Evolutionary conservation across 2,888 invertebrate species (phyloP).

Genomic region (Meiosimyza decipiens): DNA sequence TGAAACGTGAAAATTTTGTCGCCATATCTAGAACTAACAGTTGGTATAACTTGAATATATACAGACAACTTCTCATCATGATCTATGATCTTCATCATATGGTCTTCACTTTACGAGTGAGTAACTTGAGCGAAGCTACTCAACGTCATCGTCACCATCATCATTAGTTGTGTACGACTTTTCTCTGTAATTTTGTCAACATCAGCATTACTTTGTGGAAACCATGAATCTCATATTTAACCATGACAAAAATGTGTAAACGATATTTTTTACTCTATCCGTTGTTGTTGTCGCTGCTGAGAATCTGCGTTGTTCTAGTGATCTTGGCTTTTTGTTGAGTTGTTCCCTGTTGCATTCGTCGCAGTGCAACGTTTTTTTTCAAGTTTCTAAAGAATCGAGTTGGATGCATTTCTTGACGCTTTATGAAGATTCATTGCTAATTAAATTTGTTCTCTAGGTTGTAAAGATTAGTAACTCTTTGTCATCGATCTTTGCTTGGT

Average conservation of each 20-base stretch:
- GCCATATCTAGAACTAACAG: slow-evolving; percentile 16
- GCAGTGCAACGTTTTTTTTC: slow-evolving; percentile 1
- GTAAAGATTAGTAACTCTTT: background rate
- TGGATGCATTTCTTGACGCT: slow-evolving; percentile 4
- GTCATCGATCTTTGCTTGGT: background rate
- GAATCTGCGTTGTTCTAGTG: background rate
- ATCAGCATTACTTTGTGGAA: slow-evolving; percentile 12
- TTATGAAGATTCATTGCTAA: slow-evolving; percentile 32
- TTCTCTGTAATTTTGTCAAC: slow-evolving; percentile 14
- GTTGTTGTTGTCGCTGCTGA: slow-evolving; percentile 6
- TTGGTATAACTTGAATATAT: background rate
- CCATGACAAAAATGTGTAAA: slow-evolving; percentile 30
- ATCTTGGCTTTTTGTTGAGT: background rate
- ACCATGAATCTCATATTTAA: slow-evolving; percentile 26
- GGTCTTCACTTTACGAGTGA: background rate
- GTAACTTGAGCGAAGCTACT: slow-evolving; percentile 6
- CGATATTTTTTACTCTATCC: background rate
- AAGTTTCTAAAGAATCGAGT: slow-evolving; percentile 2
- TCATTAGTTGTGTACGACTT: background rate
- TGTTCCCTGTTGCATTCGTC: background rate
- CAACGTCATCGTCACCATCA: background rate
- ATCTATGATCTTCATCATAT: background rate
- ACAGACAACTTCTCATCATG: background rate
- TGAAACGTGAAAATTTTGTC: slow-evolving; percentile 41
- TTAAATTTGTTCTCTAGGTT: slow-evolving; percentile 18